A percentile compares a stretch with the other conserved stretches of the same genome.
Evolutionary conservation across 2,113 vertebrate genomes (phyloP).

Genomic region (Trinectes maculatus): DNA sequence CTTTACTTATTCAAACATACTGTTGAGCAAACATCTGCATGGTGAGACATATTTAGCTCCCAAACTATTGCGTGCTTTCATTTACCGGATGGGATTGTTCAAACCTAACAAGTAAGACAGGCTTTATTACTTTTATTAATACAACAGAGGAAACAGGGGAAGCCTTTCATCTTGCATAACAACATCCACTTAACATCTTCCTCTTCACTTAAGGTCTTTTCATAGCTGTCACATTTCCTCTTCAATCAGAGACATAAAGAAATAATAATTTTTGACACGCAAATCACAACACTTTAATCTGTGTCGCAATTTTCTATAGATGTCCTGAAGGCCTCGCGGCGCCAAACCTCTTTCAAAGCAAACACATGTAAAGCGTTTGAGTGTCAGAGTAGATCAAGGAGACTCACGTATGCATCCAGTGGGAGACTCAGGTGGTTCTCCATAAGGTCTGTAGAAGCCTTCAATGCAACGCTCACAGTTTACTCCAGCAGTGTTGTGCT

Average conservation of each 20-base stretch:
- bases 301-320: not conserved
- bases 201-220: not conserved
- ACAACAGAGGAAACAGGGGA: not conserved
- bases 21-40: constrained; percentile 30
- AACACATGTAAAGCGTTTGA: not conserved
- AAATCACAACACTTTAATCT: not conserved
- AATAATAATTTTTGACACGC: no score
- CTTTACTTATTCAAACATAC: constrained; percentile 20
- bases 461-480: constrained; percentile 91
- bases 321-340: no score
- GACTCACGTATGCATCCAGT: constrained; percentile 88
- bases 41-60: constrained; percentile 4
- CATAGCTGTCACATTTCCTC: not conserved
- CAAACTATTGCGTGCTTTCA: not conserved
- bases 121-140: not conserved
- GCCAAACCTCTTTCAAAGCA: no score
- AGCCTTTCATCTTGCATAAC: not conserved
- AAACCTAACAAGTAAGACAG: not conserved
- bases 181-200: not conserved
- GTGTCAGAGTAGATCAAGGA: not conserved
- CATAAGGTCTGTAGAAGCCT: constrained; percentile 87
- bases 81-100: not conserved
- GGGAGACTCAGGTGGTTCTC: constrained; percentile 78
- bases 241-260: not conserved
- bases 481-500: constrained; percentile 94